Base-by-base conservation (phyloP, 2,113 vertebrate species). In the Poeciliopsis retropinna region DNA sequence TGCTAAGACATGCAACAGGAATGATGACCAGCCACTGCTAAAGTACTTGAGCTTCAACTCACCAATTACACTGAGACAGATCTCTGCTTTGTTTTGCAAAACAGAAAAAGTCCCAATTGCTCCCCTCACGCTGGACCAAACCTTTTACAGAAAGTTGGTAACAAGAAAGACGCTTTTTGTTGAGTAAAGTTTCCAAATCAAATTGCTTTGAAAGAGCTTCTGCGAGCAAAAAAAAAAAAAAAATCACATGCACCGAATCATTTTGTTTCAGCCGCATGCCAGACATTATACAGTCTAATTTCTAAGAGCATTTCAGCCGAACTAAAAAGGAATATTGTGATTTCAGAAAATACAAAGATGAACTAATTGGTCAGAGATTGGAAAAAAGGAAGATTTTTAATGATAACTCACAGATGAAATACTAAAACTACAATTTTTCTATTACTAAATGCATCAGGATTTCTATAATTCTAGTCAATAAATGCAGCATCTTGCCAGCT, bases 81-180 rank as follows among this genome's bases (percentile, higher is more conserved):
- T 44, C 1, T 0, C 68, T 57, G 66, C 44, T 70, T 66, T 71
- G 31, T 12, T 31, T 11, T 27, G 70, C 61, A 5, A 61, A 39
- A 25, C 67, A n/a, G 65, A 27, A 5, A 4, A 68, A 2, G 67
- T 9, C 63, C 64, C 25, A 15, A 31, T 68, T 8, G 44, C 22
- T 32, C 51, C 57, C 77, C 64, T 81, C 47, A 29, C 60, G 68
- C 76, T 77, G 31, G 10, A 47, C 37, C 14, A 3, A 37, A 8
- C 17, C 44, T 37, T 7, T 37, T 60, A 34, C 28, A 17, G 51
- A 10, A 75, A 66, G 0, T 68, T 27, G 28, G 44, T 71, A 30
- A 77, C 77, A 76, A 76, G 51, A 87, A 81, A 72, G 65, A 69
- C 6, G 7, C 66, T 44, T 60, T 83, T 47, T 29, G 27, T 67